Evolutionary conservation across 2,797 vertebrate species (phyloP).

Genomic region (Chiloscyllium punctatum): DNA sequence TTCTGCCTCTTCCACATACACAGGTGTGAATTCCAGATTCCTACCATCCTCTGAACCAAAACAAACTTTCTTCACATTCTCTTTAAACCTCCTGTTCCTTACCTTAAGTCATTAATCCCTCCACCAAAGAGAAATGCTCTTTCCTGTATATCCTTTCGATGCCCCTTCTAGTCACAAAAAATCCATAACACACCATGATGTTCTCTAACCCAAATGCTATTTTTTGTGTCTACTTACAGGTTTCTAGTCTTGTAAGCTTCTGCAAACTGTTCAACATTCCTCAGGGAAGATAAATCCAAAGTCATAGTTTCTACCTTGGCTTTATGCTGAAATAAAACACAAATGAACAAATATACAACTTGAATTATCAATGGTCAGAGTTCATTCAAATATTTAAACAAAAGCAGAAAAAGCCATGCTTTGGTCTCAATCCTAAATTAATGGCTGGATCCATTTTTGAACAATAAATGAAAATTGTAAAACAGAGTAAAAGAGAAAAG

Average conservation of each 20-base stretch:
- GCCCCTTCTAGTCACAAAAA: too few relatives aligned
- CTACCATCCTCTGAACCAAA: too few relatives aligned
- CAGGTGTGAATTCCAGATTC: too few relatives aligned
- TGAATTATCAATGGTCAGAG: not conserved
- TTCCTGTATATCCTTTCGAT: too few relatives aligned
- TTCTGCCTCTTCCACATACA: too few relatives aligned
- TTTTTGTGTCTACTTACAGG: slow-evolving; percentile 68
- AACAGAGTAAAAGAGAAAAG: slow-evolving; percentile 1
- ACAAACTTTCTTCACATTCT: too few relatives aligned
- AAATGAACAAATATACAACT: slow-evolving; percentile 45
- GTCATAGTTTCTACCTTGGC: slow-evolving; percentile 87
- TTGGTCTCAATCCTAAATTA: not conserved
- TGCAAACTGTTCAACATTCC: slow-evolving; percentile 79
- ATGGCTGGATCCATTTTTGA: not conserved
- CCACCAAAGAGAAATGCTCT: too few relatives aligned
- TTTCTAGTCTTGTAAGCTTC: slow-evolving; percentile 85
- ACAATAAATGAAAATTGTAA: not conserved
- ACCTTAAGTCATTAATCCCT: too few relatives aligned
- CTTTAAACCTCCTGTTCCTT: too few relatives aligned
- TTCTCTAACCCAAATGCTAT: not conserved
- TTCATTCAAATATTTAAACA: not conserved
- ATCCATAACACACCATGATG: not conserved
- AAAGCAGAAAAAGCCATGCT: not conserved
- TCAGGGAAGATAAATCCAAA: slow-evolving; percentile 82
- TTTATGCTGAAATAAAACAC: slow-evolving; percentile 77